phyloP scores from a whole-genome alignment of 2,797 vertebrate species.

The Naso thynnoides region DNA sequence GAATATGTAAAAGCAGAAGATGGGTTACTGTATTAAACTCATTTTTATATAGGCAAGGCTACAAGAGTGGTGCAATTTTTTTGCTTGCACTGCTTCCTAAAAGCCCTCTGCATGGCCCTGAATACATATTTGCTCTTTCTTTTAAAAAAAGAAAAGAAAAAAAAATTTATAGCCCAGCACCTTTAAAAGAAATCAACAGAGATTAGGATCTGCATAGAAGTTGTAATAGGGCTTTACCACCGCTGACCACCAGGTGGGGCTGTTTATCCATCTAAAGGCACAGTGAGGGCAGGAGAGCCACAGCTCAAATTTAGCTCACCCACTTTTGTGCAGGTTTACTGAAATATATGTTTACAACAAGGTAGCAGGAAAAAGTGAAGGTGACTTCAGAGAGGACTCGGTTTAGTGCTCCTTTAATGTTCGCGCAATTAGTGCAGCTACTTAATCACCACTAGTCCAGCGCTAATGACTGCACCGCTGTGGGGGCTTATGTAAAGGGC shows the following conservation, averaged over 20 bases:
- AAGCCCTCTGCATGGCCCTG: too few species aligned
- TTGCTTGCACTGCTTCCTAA: too few species aligned
- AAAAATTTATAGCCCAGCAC: too few species aligned
- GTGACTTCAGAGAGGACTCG: background rate
- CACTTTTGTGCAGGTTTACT: background rate
- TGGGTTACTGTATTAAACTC: too few species aligned
- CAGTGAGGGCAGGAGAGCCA: background rate
- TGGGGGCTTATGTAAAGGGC: conserved; percentile 66
- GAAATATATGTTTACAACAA: background rate
- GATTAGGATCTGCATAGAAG: background rate
- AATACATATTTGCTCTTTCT: too few species aligned
- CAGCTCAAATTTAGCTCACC: background rate
- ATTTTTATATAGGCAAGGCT: too few species aligned
- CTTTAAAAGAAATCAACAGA: too few species aligned
- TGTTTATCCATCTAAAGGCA: conserved; percentile 31
- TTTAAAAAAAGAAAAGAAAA: too few species aligned
- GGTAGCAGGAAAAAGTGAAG: conserved; percentile 1
- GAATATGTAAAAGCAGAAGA: too few species aligned
- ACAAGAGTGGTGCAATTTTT: too few species aligned
- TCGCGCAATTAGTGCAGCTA: conserved; percentile 29
- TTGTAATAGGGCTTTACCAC: conserved; percentile 13
- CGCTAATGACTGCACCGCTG: conserved; percentile 49
- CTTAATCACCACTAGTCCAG: conserved; percentile 36
- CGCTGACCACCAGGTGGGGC: conserved; percentile 54
- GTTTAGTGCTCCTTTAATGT: conserved; percentile 5